Base-by-base conservation (phyloP, 1,140 invertebrate species). In the Nixonia krombeini region DNA sequence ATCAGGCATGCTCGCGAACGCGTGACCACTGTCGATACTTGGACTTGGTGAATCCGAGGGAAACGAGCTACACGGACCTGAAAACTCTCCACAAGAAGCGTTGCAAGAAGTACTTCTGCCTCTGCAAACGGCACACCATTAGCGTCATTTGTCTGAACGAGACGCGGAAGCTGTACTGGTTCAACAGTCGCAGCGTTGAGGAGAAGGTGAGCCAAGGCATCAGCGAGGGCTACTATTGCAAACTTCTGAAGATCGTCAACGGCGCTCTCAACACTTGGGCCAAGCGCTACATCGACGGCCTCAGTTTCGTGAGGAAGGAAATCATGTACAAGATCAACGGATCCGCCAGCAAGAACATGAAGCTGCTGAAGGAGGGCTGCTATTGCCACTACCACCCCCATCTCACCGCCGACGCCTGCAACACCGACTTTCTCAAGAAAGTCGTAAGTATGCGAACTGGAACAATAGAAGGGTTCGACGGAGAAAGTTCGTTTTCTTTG, bases 371-470 rank as follows among this genome's bases (percentile, higher is more conserved):
- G 74, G 83, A 85, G 70, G 80, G 82, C 29, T 85, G 82, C 41
- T 84, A 85, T 59, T 84, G 82, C 72, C 84, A 85, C 72, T 85
- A 85, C 37, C 82, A 85, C 74, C 83, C 83, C 31, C 79, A 84
- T 45, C 69, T 83, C 17, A 76, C 84, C 10, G 83, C 84, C 38
- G 84, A 85, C 25, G 76, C 76, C 45, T 85, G 84, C 56, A 85
- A 85, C 69, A 79, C 84, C 42, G 83, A 83, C 70, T 85, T 85
- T 80, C 73, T 85, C n/a, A 80, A 77, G 66, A 82, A 75, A 73
- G 81, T 84, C 67, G 77, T 83, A 76, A 80, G 80, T 80, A 67
- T 21, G 6, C 21, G 6, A 21, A n/a, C n/a, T n/a, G n/a, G n/a
- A n/a, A n/a, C n/a, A n/a, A n/a, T n/a, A n/a, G n/a, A n/a, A n/a